Evolutionary conservation across 2,113 vertebrate species (phyloP), one percentile per base, ranked within the genome.

Genomic region (Pipra filicauda): DNA sequence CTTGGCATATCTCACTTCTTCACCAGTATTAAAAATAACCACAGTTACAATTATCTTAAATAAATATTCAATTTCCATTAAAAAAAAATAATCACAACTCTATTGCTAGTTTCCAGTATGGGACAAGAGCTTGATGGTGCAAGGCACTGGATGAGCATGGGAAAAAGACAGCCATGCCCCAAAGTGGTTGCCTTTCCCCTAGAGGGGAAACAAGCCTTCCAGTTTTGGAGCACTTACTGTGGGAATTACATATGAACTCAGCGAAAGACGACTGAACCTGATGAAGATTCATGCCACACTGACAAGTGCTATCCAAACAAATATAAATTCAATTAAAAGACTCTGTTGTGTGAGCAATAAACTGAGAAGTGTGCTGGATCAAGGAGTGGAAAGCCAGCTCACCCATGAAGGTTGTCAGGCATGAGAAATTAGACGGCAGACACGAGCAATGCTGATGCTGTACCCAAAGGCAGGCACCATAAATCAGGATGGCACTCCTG

Each of bases 301-400:
- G 91, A 72, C 95, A 87, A 85, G 57, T 57, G 91, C 80, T 92
- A 96, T 77, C 66, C 80, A 94, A 95, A 94, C 76, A 94, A 94
- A 89, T 84, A 84, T 91, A 96, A 93, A 96, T 90, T 92, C 61
- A 94, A 95, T 94, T 94, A 89, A 94, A 93, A 94, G 82, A 88
- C 64, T 84, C 72, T 67, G 75, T 88, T 86, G 76, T 57, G 67
- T 30, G 85, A 95, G 92, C 85, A 84, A 76, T 88, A 96, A 89
- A 93, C 75, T 72, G 81, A 78, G 85, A 64, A 84, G 44, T 20
- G 39, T 54, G 69, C 62, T 59, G 58, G 70, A 93, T 80, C 61
- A 86, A 88, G 72, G 54, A 84, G 43, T 22, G 62, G 83, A 81
- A 94, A 96, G 86, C 35, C 52, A 88, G 76, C 70, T 94, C 84